Evolutionary conservation across 2,113 vertebrate genomes (phyloP).

Genomic region (Anhinga rufa): DNA sequence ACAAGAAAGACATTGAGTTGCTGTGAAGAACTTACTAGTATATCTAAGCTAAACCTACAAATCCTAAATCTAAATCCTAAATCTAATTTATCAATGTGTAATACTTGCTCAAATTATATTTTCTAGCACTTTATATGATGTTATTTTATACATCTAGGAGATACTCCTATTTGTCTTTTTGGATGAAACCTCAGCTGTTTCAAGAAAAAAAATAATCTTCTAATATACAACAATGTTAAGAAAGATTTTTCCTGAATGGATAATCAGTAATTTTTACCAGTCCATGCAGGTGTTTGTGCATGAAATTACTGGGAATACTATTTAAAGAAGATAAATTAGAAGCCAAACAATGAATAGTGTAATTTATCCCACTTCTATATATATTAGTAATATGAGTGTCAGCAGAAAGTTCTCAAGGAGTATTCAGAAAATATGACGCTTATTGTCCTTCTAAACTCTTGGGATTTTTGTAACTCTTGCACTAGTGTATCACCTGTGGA

Average conservation of each 20-base stretch:
- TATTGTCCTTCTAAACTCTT: not conserved
- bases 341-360: not conserved
- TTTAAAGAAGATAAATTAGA: not conserved
- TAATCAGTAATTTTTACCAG: not conserved
- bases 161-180: not conserved
- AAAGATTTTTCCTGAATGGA: not conserved
- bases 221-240: not conserved
- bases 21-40: not conserved
- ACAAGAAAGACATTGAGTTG: too few species aligned
- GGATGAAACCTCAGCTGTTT: not conserved
- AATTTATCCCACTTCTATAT: not conserved
- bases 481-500: not conserved
- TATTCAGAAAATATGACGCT: not conserved
- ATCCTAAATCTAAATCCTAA: not conserved
- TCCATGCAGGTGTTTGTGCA: not conserved
- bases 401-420: not conserved
- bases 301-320: not conserved
- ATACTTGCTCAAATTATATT: not conserved
- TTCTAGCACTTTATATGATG: not conserved
- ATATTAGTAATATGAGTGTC: not conserved
- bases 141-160: not conserved
- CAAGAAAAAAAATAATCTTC: not conserved
- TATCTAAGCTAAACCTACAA: not conserved
- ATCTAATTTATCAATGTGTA: not conserved
- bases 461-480: fast-evolving